phyloP scores from a whole-genome alignment of 2,888 invertebrate species.

The Therioaphis trifolii region DNA sequence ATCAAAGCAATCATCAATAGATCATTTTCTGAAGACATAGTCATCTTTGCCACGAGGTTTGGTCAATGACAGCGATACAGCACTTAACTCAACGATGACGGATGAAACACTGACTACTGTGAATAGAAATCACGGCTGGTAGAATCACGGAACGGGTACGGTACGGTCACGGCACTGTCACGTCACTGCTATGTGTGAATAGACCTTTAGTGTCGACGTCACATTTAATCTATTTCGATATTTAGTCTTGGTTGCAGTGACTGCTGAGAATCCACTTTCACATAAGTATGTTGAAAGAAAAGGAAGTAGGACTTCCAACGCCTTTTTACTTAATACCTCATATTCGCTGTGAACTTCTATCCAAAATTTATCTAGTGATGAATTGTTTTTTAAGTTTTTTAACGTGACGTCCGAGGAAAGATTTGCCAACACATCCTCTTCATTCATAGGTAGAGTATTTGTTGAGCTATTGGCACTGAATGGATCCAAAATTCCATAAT shows the following conservation, averaged over 20 bases:
- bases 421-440: not conserved
- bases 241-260: not conserved
- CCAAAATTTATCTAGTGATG: not conserved
- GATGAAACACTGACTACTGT: too few species aligned
- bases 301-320: not conserved
- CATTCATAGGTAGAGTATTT: not conserved
- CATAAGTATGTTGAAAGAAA: not conserved
- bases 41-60: too few species aligned
- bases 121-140: too few species aligned
- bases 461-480: not conserved
- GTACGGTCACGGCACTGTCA: too few species aligned
- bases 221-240: not conserved
- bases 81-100: too few species aligned
- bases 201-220: not conserved
- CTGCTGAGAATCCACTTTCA: not conserved
- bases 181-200: too few species aligned
- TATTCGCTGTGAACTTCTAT: not conserved
- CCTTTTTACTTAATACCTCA: not conserved
- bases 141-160: too few species aligned
- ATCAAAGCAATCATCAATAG: too few species aligned
- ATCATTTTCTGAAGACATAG: too few species aligned
- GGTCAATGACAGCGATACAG: too few species aligned
- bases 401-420: not conserved
- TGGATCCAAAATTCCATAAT: conserved; percentile 6
- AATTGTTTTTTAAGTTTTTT: conserved; percentile 27